phyloP scores from a whole-genome alignment of 2,113 vertebrate species.

The Gasterosteus aculeatus region DNA sequence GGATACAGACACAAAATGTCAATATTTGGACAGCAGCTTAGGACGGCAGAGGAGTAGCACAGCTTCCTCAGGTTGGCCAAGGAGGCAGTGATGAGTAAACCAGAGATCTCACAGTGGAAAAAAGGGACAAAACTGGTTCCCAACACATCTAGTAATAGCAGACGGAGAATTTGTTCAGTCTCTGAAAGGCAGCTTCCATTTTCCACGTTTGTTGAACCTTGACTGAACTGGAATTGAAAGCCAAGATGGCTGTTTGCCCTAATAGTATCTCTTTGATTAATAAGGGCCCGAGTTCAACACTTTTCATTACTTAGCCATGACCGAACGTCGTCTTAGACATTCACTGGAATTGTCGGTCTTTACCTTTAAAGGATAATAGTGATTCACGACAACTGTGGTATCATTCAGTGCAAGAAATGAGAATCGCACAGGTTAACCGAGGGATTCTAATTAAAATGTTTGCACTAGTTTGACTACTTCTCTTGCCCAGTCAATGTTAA shows the following conservation, averaged over 20 bases:
- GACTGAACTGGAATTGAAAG: conserved; percentile 38
- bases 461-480: background rate
- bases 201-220: conserved; percentile 38
- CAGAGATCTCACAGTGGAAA: conserved; percentile 63
- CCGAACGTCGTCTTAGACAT: background rate
- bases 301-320: conserved; percentile 21
- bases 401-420: background rate
- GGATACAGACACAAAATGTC: conserved; percentile 61
- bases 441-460: background rate
- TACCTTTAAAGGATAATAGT: background rate
- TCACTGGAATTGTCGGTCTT: background rate
- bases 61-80: conserved; percentile 54
- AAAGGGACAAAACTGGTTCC: conserved; percentile 43
- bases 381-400: background rate
- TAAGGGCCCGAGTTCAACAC: conserved; percentile 15
- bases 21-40: conserved; percentile 74
- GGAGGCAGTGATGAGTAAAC: conserved; percentile 64
- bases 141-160: conserved; percentile 50
- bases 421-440: background rate
- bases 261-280: conserved; percentile 58
- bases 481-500: background rate
- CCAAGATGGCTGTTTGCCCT: conserved; percentile 55
- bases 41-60: conserved; percentile 46
- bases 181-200: conserved; percentile 45
- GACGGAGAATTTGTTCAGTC: conserved; percentile 43